These are phyloP conservation scores for Hemiscyllium ocellatum DNA, from an alignment of 2,113 vertebrate species.

Conservation along the genomic window DNA sequence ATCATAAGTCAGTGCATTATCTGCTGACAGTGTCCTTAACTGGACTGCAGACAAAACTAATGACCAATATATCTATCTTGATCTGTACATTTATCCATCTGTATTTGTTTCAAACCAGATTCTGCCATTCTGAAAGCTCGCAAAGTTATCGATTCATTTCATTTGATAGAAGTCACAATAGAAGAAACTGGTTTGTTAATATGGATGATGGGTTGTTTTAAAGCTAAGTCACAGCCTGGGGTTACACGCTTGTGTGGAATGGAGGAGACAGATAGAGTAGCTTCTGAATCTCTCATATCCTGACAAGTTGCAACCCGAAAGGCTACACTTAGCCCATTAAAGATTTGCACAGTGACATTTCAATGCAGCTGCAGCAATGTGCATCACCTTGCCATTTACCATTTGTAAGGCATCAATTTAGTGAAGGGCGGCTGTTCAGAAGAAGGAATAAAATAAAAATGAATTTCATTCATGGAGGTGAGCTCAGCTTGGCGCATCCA, in stretches of 20 bases:
- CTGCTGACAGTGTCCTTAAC: constrained; percentile 19
- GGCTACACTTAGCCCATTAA: constrained; percentile 99
- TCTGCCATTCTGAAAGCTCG: neutral
- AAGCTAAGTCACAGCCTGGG: constrained; percentile 67
- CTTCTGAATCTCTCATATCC: constrained; percentile 86
- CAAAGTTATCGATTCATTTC: constrained; percentile 33
- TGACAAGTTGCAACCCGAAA: constrained; percentile 97
- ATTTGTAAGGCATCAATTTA: constrained; percentile 80
- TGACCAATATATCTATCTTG: neutral
- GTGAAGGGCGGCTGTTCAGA: constrained; percentile 70
- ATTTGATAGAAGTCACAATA: constrained; percentile 34
- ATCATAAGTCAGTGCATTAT: constrained; percentile 25
- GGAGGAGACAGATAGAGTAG: constrained; percentile 62
- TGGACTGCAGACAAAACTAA: constrained; percentile 22
- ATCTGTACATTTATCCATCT: constrained; percentile 2
- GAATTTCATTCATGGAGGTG: constrained; percentile 84
- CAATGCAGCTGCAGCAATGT: constrained; percentile 74
- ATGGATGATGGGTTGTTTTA: constrained; percentile 36
- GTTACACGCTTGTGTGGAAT: constrained; percentile 70
- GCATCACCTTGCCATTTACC: constrained; percentile 86
- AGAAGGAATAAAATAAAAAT: constrained; percentile 83
- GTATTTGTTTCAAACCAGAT: constrained; percentile 27
- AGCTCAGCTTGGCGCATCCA: constrained; percentile 59
- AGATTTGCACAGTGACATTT: constrained; percentile 97
- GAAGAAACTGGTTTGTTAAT: constrained; percentile 33